Base-by-base conservation (phyloP, 1,140 invertebrate genomes). In the Neodiprion virginianus region DNA sequence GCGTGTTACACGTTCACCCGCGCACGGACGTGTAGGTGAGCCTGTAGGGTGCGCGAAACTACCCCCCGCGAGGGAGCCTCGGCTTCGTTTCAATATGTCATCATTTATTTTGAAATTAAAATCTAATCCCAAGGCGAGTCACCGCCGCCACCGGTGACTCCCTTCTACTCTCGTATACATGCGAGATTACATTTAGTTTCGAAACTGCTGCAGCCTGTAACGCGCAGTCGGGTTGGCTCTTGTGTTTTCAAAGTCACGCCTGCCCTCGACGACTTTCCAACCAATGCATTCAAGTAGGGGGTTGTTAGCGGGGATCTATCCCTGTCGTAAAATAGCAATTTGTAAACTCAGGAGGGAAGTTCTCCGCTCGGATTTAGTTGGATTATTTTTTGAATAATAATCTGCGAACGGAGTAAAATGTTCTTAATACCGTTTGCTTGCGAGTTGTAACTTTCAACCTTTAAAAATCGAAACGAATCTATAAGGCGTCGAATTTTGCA, bases 61-160 rank as follows among this genome's bases (percentile, higher is more conserved):
- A 61, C 53, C 53, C 2, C 53, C 53, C 53, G 53, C 53, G 53
- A 61, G n/a, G 53, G 53, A 61, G 11, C 53, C 53, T 17, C 79
- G 79, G 82, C 80, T 69, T 79, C 80, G 75, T 88, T 86, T 81
- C 85, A 82, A 87, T 87, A 86, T 85, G 85, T 87, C 83, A 85
- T 85, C 82, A 83, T 83, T 86, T 87, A 85, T 87, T 87, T 83
- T 82, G 81, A 83, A 86, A 88, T 88, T 87, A 87, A 88, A 88
- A 84, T 88, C 87, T 87, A 88, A 88, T 86, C 81, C 82, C 68
- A 47, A 74, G 72, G 47, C 74, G 73, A 14, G 69, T 61, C 72
- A 53, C 72, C 76, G 53, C 77, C 72, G 77, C 65, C 69, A 71
- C 3, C 68, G 5, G 14, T 7, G 14, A 61, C 70, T 48, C 28